Conservation (phyloP, 2,797 vertebrate species). For the Limnodromus scolopaceus region DNA sequence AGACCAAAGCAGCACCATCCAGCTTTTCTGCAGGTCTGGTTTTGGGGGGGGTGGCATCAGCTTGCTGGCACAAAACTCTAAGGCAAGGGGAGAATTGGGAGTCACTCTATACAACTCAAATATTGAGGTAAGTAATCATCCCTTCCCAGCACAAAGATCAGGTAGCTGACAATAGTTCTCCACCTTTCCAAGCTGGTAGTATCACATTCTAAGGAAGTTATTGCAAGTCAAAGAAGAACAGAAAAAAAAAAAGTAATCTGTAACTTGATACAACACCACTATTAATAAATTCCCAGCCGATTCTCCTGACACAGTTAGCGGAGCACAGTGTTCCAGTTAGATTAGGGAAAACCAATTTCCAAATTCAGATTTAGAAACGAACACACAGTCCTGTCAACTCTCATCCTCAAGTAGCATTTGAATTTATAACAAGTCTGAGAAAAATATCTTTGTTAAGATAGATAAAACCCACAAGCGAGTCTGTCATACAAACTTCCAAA, state of each 20-base stretch:
- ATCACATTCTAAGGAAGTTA: not conserved
- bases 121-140: not conserved
- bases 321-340: not conserved
- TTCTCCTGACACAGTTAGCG: not conserved
- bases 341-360: not conserved
- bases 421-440: not conserved
- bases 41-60: not conserved
- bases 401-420: not conserved
- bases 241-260: not conserved
- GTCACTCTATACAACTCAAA: not conserved
- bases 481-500: not conserved
- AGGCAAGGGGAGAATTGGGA: accelerated
- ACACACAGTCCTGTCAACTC: not conserved
- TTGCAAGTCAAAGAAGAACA: not conserved
- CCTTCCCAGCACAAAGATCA: not conserved
- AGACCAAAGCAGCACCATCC: not conserved
- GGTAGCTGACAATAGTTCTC: not conserved
- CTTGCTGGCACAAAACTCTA: not conserved
- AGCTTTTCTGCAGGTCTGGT: not conserved
- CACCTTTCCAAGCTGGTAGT: not conserved
- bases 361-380: not conserved
- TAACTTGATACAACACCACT: not conserved
- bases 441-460: not conserved
- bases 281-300: not conserved
- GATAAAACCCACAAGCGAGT: accelerated